phyloP scores from a whole-genome alignment of 1,140 invertebrate genomes.

The Atta texana region DNA sequence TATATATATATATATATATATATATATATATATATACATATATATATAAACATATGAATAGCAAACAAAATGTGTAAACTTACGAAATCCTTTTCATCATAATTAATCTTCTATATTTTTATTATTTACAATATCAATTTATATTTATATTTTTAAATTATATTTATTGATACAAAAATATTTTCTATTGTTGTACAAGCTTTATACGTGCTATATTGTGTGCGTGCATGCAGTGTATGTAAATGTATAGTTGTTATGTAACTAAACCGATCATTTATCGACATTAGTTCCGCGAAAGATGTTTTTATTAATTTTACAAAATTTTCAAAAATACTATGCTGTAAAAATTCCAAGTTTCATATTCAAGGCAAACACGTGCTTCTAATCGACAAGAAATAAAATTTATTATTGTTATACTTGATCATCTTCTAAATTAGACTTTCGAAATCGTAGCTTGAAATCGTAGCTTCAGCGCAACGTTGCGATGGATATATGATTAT shows the following conservation, averaged over 20 bases:
- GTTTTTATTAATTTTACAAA: slow-evolving; percentile 1
- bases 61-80: not conserved
- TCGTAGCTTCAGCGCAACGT: not conserved
- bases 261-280: not conserved
- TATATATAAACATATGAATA: not conserved
- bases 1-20: no score
- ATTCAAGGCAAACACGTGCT: not conserved
- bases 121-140: not conserved
- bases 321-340: not conserved
- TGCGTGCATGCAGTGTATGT: not conserved
- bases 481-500: not conserved
- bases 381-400: not conserved
- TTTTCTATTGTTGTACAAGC: not conserved
- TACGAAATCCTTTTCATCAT: not conserved
- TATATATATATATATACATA: not conserved
- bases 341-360: not conserved
- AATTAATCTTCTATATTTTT: not conserved
- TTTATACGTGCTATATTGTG: not conserved
- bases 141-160: not conserved
- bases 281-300: not conserved
- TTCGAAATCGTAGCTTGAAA: slow-evolving; percentile 6
- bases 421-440: not conserved
- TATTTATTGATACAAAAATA: not conserved
- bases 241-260: not conserved
- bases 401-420: not conserved